Evolutionary conservation across 2,888 invertebrate genomes (phyloP).

Genomic region (Netelia inedita): DNA sequence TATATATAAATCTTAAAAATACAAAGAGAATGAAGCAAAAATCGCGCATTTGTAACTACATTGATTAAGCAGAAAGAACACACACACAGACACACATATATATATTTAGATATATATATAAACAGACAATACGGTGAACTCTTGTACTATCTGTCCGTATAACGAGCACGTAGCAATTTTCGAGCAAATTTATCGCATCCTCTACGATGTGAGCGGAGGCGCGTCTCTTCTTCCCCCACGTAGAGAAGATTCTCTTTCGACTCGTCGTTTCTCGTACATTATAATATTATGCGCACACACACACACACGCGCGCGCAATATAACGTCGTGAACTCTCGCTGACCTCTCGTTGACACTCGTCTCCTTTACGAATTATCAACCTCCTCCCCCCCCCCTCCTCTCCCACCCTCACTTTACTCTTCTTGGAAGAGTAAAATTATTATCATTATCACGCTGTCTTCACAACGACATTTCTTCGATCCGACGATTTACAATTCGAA

Average conservation of each 20-base stretch:
- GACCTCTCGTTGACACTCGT: slow-evolving; percentile 5
- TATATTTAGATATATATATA: slow-evolving; percentile 60
- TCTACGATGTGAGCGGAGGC: slow-evolving; percentile 1
- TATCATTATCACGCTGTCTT: too few relatives aligned
- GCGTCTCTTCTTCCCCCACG: slow-evolving; percentile 2
- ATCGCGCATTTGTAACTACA: slow-evolving; percentile 58
- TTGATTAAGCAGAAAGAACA: slow-evolving; percentile 33
- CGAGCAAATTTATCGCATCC: slow-evolving; percentile 62
- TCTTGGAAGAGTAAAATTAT: background rate
- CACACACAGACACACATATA: too few relatives aligned
- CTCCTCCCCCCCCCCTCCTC: too few relatives aligned
- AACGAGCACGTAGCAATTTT: slow-evolving; percentile 69
- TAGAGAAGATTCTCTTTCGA: background rate
- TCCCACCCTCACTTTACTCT: background rate
- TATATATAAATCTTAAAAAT: slow-evolving; percentile 53
- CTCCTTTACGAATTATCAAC: background rate
- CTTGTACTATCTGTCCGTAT: slow-evolving; percentile 53
- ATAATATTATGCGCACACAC: background rate
- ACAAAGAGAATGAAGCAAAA: slow-evolving; percentile 46
- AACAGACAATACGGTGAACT: slow-evolving; percentile 3
- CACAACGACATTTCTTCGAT: too few relatives aligned
- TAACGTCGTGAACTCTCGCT: background rate
- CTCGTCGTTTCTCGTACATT: background rate
- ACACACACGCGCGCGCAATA: background rate
- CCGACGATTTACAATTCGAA: too few relatives aligned